Base-by-base conservation (phyloP, 2,113 vertebrate species). In the Pardalotus punctatus region DNA sequence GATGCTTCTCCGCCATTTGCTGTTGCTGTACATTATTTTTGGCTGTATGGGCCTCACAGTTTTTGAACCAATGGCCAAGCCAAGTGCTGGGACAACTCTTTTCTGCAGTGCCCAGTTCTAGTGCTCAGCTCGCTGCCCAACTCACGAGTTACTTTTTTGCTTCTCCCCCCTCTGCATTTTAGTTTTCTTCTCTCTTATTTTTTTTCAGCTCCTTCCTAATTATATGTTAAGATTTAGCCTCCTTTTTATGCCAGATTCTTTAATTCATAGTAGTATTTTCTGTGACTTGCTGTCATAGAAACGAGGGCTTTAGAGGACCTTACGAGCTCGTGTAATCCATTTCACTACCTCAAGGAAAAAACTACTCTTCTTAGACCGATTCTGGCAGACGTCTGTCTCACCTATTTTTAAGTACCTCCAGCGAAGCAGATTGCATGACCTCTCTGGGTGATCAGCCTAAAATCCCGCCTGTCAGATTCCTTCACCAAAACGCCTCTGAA, bases 201-300 rank as follows among this genome's bases (percentile, higher is more conserved):
- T 38, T 28, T 31, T 43, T 12, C 19, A 25, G 3, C 18, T 66
- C n/a, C 22, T 77, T 74, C 54, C 79, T 95, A 73, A 85, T 87
- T 69, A 33, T 33, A n/a, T 31, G 22, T 87, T 76, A 81, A 92
- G 31, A 38, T 69, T 73, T 87, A 79, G 20, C 48, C 29, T 72
- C 16, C 11, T 78, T 95, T 91, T 90, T 88, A 77, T 91, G 38
- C 74, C 0, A 2, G 33, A 38, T 53, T 93, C 81, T 91, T 91
- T 85, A 95, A 73, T 93, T 87, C 74, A 33, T 54, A 56, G 57
- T 82, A 93, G 79, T 96, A 93, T 96, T 93, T 96, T 96, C 88
- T 95, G 64, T 86, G 91, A 80, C 91, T 90, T 67, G 64, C 94
- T 97, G 94, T 88, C 94, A 92, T 94, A 96, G 95, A 95, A 97